Evolutionary conservation across 2,797 vertebrate species (phyloP).

Genomic region (Sebastes oblongus): DNA sequence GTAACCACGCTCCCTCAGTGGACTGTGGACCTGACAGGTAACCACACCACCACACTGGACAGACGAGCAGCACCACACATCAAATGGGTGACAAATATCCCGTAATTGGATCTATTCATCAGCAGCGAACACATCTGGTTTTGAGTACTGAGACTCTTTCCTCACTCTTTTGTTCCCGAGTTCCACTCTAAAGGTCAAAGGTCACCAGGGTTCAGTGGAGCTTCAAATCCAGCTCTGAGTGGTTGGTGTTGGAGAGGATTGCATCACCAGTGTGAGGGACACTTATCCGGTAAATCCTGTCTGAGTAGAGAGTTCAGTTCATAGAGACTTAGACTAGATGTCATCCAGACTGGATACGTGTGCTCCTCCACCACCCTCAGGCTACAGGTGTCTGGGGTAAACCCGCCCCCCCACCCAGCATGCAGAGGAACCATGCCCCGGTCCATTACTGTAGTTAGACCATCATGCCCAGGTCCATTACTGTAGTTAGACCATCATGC

Average conservation of each 20-base stretch:
- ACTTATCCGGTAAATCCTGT: conserved; percentile 79
- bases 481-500: too few species aligned
- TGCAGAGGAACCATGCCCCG: too few species aligned
- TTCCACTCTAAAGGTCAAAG: conserved; percentile 63
- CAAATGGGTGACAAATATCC: conserved; percentile 81
- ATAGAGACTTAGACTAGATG: conserved; percentile 60
- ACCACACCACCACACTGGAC: conserved; percentile 9
- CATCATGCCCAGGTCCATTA: too few species aligned
- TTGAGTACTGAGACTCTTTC: conserved; percentile 75
- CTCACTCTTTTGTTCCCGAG: neutral
- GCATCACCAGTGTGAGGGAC: conserved; percentile 66
- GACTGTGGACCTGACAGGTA: conserved; percentile 10
- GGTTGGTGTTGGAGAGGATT: conserved; percentile 69
- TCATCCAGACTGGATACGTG: conserved; percentile 42
- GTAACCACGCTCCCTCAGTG: conserved; percentile 1
- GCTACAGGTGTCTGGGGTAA: conserved; percentile 38
- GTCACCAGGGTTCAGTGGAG: conserved; percentile 68
- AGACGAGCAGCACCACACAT: conserved; percentile 62
- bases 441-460: too few species aligned
- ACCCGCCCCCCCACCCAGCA: neutral
- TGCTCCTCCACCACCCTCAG: neutral
- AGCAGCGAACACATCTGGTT: conserved; percentile 77
- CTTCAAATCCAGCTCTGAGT: conserved; percentile 79
- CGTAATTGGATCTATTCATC: conserved; percentile 80
- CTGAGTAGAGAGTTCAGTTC: conserved; percentile 74